These are phyloP conservation scores for Boloria euphrosyne DNA, from an alignment of 2,888 invertebrate species.

Conservation along the genomic window DNA sequence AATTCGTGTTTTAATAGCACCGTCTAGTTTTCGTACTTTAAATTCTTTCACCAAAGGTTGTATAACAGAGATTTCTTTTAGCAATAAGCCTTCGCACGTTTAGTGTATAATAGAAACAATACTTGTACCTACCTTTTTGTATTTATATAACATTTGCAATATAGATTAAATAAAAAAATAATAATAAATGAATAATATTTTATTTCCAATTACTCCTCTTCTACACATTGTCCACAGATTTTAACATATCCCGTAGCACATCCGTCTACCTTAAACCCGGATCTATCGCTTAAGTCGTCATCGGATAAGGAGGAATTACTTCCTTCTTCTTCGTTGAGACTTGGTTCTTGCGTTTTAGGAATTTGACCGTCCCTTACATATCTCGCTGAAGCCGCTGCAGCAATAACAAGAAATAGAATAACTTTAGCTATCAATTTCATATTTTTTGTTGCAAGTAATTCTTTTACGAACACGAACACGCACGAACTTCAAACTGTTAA, in stretches of 20 bases:
- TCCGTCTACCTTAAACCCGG: slow-evolving; percentile 32
- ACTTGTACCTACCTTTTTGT: too few species aligned
- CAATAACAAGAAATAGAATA: slow-evolving; percentile 20
- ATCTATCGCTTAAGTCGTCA: slow-evolving; percentile 32
- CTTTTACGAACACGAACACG: slow-evolving; percentile 7
- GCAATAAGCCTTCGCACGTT: too few species aligned
- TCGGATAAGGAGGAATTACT: background rate
- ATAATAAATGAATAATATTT: too few species aligned
- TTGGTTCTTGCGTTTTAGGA: background rate
- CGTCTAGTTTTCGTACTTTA: too few species aligned
- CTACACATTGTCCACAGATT: slow-evolving; percentile 32
- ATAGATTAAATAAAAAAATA: too few species aligned
- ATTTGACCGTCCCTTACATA: background rate
- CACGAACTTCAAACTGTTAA: slow-evolving; percentile 25
- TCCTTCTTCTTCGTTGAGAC: slow-evolving; percentile 20
- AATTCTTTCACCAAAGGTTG: too few species aligned
- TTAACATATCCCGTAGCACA: slow-evolving; percentile 35
- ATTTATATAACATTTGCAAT: too few species aligned
- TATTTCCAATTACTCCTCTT: background rate
- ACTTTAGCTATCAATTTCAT: slow-evolving; percentile 26
- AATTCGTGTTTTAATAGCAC: too few species aligned
- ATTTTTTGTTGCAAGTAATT: background rate
- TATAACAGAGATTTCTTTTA: too few species aligned
- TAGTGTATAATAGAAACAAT: too few species aligned
- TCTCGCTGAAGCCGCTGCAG: slow-evolving; percentile 21